These are phyloP conservation scores for Sarcophaga peregrina DNA, from an alignment of 1,140 invertebrate species.

Conservation along the genomic window DNA sequence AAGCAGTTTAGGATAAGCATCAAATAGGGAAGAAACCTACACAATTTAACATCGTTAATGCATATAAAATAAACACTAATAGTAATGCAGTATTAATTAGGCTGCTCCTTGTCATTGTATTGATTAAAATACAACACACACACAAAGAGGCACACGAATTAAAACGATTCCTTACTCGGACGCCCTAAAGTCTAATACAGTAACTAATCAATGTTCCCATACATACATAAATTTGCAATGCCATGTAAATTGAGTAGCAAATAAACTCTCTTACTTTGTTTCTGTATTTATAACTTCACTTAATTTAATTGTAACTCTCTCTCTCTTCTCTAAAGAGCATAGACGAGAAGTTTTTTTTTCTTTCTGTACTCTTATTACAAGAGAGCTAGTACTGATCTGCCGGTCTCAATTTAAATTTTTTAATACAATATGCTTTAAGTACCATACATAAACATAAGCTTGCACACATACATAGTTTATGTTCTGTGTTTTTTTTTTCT, in stretches of 20 bases:
- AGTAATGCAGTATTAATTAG: too few relatives aligned
- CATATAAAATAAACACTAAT: too few relatives aligned
- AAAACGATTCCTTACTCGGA: neutral
- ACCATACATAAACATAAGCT: too few relatives aligned
- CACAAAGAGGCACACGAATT: neutral
- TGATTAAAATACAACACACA: neutral
- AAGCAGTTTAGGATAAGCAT: too few relatives aligned
- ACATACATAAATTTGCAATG: neutral
- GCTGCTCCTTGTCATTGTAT: neutral
- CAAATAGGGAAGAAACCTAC: too few relatives aligned
- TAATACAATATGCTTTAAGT: too few relatives aligned
- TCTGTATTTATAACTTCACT: too few relatives aligned
- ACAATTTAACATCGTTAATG: too few relatives aligned
- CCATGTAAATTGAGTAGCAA: too few relatives aligned
- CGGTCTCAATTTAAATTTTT: constrained; percentile 7
- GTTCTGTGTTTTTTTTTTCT: neutral
- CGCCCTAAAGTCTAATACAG: neutral
- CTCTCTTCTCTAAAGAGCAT: neutral
- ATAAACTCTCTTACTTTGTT: too few relatives aligned
- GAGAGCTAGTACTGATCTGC: neutral
- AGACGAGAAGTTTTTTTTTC: neutral
- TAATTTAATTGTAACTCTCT: neutral
- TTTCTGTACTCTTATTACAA: neutral
- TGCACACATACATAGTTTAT: neutral
- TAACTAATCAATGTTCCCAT: neutral